Evolutionary conservation across 2,888 invertebrate species (phyloP).

Genomic region (Dioctria rufipes): DNA sequence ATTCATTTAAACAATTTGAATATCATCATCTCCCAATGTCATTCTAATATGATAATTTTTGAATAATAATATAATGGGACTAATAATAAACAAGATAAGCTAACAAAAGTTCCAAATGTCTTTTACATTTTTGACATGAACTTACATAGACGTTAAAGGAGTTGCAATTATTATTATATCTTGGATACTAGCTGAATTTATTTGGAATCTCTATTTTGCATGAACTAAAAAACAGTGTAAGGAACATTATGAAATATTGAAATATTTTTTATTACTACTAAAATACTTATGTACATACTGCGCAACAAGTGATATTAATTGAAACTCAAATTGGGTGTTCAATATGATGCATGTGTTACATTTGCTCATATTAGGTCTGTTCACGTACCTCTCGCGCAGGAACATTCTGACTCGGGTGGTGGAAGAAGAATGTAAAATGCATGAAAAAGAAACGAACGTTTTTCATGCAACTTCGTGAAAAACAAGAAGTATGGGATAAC

Average conservation of each 20-base stretch:
- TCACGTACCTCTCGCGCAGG: too few relatives aligned
- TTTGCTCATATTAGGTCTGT: too few relatives aligned
- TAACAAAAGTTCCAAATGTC: conserved; percentile 5
- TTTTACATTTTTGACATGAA: conserved; percentile 1
- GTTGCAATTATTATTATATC: conserved; percentile 12
- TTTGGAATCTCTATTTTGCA: conserved; percentile 21
- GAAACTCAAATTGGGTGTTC: too few relatives aligned
- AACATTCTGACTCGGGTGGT: too few relatives aligned
- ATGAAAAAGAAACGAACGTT: too few relatives aligned
- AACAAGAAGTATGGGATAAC: too few relatives aligned
- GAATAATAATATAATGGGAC: conserved; percentile 25
- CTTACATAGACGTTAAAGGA: conserved; percentile 27
- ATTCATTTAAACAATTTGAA: conserved; percentile 8
- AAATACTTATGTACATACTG: too few relatives aligned
- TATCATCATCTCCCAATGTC: conserved; percentile 18
- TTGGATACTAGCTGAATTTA: conserved; percentile 36
- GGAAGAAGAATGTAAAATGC: too few relatives aligned
- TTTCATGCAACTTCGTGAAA: too few relatives aligned
- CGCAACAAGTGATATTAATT: too few relatives aligned
- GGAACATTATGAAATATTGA: neutral
- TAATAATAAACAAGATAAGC: conserved; percentile 28
- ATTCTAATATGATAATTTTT: conserved; percentile 16
- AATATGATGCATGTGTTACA: too few relatives aligned
- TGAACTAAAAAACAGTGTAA: neutral
- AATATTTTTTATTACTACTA: too few relatives aligned